Conservation (phyloP, 2,113 vertebrate species). For the Zonotrichia leucophrys region DNA sequence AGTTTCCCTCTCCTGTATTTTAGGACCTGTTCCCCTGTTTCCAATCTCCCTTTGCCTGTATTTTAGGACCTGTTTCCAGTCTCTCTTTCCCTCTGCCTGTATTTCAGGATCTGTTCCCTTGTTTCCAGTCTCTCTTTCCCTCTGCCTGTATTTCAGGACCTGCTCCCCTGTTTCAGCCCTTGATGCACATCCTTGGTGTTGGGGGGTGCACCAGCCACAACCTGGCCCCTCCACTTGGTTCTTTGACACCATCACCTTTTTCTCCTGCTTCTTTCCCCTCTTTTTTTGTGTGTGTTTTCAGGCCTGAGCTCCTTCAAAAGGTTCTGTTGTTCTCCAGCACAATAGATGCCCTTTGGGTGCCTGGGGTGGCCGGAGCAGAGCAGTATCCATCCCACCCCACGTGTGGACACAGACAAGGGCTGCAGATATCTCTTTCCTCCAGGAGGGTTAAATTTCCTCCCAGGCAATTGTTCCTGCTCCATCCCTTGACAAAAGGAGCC, state of each 20-base stretch:
- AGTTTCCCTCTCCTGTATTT: background rate
- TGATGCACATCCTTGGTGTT: background rate
- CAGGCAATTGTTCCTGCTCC: background rate
- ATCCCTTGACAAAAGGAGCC: background rate
- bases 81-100: too few relatives aligned
- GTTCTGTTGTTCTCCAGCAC: background rate
- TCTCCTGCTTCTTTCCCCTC: background rate
- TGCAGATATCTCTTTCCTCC: background rate
- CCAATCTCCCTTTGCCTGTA: too few relatives aligned
- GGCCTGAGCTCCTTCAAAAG: background rate
- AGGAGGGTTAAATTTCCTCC: conserved; percentile 13
- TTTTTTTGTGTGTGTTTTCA: background rate
- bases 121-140: too few relatives aligned
- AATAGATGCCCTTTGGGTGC: background rate
- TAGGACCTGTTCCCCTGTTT: background rate
- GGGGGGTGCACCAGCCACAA: background rate
- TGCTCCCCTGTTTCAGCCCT: background rate
- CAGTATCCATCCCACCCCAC: background rate
- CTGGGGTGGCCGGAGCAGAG: background rate
- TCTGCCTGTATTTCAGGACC: background rate
- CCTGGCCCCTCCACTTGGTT: accelerated
- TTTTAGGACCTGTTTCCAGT: background rate
- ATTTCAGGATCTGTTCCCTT: background rate
- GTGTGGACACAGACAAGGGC: background rate
- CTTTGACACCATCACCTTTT: background rate